These are phyloP conservation scores for Drosophila austrosaltans DNA, from an alignment of 2,888 invertebrate species.

Conservation along the genomic window DNA sequence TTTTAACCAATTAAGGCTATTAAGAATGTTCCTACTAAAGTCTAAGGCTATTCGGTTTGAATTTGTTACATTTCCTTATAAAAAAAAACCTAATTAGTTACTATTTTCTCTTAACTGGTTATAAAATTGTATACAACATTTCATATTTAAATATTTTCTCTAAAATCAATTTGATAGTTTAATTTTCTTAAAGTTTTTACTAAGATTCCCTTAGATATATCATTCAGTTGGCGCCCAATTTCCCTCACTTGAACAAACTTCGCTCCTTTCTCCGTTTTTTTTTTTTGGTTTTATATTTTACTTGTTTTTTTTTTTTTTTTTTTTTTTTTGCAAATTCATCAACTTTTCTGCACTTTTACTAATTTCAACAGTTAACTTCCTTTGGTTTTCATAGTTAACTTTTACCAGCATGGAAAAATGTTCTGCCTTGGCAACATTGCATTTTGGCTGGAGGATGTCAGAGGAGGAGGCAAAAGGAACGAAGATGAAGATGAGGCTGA, in stretches of 20 bases:
- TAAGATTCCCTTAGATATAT: no score
- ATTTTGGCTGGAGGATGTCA: constrained; percentile 28
- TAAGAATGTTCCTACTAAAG: no score
- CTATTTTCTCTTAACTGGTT: no score
- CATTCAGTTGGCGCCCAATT: background rate
- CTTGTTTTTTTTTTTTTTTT: constrained; percentile 25
- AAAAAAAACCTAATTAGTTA: no score
- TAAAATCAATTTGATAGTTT: no score
- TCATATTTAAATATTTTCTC: no score
- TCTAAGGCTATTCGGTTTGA: no score
- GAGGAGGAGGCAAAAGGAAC: constrained; percentile 2
- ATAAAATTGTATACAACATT: no score
- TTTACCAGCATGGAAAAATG: constrained; percentile 79
- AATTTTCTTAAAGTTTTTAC: no score
- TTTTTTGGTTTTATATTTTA: background rate
- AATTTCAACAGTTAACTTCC: constrained; percentile 82
- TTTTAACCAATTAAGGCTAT: no score
- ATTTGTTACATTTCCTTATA: no score
- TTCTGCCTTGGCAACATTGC: constrained; percentile 71
- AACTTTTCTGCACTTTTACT: constrained; percentile 81
- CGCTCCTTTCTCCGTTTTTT: constrained; percentile 30
- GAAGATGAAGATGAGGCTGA: background rate
- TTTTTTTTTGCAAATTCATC: constrained; percentile 70
- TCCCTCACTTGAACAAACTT: background rate
- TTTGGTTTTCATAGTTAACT: constrained; percentile 82